Conservation (phyloP, 2,113 vertebrate genomes). For the Rostratula benghalensis region DNA sequence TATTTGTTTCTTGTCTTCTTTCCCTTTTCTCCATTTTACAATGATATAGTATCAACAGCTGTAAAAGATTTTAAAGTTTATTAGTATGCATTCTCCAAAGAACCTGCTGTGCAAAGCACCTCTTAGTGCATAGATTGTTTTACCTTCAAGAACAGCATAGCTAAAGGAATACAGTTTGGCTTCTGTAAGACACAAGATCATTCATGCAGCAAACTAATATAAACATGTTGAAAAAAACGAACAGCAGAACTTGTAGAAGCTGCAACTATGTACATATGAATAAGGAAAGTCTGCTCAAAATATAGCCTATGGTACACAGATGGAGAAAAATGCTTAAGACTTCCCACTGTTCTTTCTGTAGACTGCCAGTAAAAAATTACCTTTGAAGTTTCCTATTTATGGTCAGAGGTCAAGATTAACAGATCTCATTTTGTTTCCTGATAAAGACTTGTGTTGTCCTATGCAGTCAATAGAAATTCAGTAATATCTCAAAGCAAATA, state of each 20-base stretch:
- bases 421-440: neutral
- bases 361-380: neutral
- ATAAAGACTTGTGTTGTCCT: neutral
- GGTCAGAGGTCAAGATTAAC: neutral
- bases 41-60: neutral
- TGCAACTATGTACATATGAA: neutral
- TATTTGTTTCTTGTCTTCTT: neutral
- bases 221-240: neutral
- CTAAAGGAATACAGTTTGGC: neutral
- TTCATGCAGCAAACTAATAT: neutral
- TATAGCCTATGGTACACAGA: neutral
- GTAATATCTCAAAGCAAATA: neutral
- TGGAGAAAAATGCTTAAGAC: neutral
- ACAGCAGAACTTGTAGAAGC: neutral
- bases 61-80: neutral
- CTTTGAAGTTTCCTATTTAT: neutral
- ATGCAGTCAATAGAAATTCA: neutral
- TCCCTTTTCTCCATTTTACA: neutral
- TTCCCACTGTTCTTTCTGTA: neutral
- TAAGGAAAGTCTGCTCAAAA: neutral
- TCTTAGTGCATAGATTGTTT: neutral
- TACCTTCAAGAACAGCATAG: neutral
- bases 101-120: neutral
- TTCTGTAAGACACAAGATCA: neutral
- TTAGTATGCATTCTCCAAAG: neutral